Percentiles rank a stretch among this genome's conserved stretches.
Evolutionary conservation across 2,113 vertebrate species (phyloP).

Genomic region (Coptodon bakossiorum): DNA sequence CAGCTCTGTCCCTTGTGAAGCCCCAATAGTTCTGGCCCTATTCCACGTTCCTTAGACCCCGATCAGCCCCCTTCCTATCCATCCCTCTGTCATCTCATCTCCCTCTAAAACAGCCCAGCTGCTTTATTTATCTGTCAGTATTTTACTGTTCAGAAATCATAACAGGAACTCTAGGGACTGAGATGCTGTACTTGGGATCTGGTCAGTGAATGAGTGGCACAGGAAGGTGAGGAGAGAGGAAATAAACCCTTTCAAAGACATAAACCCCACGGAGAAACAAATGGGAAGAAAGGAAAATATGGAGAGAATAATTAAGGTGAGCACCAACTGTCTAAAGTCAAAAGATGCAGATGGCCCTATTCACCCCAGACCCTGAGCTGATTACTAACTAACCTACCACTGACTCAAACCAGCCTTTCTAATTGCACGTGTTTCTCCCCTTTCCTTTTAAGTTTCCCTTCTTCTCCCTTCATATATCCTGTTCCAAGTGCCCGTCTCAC

Average conservation of each 20-base stretch:
- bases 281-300: neutral
- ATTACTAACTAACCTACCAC: conserved; percentile 43
- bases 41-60: neutral
- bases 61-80: neutral
- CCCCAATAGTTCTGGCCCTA: conserved; percentile 16
- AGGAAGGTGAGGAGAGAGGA: neutral
- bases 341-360: conserved; percentile 14
- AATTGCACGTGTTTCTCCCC: conserved; percentile 14
- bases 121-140: conserved; percentile 54
- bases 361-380: conserved; percentile 20
- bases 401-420: conserved; percentile 32
- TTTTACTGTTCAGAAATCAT: conserved; percentile 41
- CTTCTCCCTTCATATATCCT: conserved; percentile 46
- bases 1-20: neutral
- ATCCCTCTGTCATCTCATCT: conserved; percentile 29
- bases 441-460: conserved; percentile 39
- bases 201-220: neutral
- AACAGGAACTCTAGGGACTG: neutral
- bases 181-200: conserved; percentile 17
- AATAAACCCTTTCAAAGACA: neutral
- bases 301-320: neutral
- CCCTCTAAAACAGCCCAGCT: conserved; percentile 30
- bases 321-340: neutral
- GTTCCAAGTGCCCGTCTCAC: conserved; percentile 72
- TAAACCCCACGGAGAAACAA: neutral